Evolutionary conservation across 2,888 invertebrate genomes (phyloP).

Genomic region (Macrostomum cliftonense): DNA sequence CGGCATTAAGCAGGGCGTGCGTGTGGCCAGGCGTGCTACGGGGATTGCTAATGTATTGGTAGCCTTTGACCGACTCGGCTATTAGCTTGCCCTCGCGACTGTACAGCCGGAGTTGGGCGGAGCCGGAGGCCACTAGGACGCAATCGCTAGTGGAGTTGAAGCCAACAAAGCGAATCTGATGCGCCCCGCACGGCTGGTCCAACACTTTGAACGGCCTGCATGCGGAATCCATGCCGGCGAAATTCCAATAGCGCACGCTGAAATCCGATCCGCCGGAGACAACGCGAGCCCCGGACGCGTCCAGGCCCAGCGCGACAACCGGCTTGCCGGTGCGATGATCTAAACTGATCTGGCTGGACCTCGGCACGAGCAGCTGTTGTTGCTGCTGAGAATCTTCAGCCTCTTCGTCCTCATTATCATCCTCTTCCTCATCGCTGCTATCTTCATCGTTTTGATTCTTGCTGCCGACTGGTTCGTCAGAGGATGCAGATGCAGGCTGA

Average conservation of each 20-base stretch:
- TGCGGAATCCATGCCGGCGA: constrained; percentile 86
- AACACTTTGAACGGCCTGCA: constrained; percentile 72
- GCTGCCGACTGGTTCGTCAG: too few relatives aligned
- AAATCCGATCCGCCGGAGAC: constrained; percentile 84
- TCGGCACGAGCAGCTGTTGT: background rate
- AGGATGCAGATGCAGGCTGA: too few relatives aligned
- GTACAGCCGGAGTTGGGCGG: constrained; percentile 60
- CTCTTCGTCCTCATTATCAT: constrained; percentile 49
- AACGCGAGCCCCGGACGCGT: constrained; percentile 75
- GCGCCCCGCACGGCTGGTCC: constrained; percentile 70
- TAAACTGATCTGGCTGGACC: constrained; percentile 3
- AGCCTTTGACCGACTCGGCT: constrained; percentile 77
- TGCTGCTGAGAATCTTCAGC: constrained; percentile 5
- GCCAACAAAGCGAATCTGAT: constrained; percentile 69
- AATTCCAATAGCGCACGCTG: constrained; percentile 91
- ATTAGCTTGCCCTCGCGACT: constrained; percentile 83
- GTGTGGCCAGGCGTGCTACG: constrained; percentile 52
- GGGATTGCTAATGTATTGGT: constrained; percentile 86
- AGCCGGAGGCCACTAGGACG: constrained; percentile 73
- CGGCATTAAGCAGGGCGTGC: constrained; percentile 7
- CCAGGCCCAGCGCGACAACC: constrained; percentile 63
- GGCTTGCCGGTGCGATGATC: constrained; percentile 6
- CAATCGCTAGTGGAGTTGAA: constrained; percentile 85
- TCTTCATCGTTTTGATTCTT: too few relatives aligned
- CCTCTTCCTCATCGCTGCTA: constrained; percentile 29